These are phyloP conservation scores for Wiebesia pumilae DNA, from an alignment of 1,140 invertebrate species.

Conservation along the genomic window DNA sequence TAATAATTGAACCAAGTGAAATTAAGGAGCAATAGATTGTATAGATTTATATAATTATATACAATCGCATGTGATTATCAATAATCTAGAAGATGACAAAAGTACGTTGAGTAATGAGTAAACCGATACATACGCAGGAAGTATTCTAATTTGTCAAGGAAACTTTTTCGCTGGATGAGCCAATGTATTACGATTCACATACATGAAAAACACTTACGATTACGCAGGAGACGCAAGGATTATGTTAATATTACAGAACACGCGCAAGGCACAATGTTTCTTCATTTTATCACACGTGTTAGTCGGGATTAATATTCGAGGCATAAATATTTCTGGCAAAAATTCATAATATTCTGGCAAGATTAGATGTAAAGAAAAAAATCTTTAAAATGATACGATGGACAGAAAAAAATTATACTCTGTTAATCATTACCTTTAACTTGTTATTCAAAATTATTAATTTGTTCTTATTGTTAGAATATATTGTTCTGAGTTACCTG, in stretches of 20 bases:
- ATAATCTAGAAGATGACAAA: neutral
- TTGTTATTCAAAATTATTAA: neutral
- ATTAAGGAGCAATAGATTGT: no score
- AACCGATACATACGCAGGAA: neutral
- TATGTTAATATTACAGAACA: constrained; percentile 66
- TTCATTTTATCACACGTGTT: constrained; percentile 64
- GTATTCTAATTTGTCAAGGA: constrained; percentile 20
- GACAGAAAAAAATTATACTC: constrained; percentile 10
- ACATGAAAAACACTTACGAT: constrained; percentile 57
- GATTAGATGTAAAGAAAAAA: constrained; percentile 41
- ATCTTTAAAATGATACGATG: constrained; percentile 43
- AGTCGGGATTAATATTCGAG: constrained; percentile 59
- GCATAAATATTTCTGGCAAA: constrained; percentile 51
- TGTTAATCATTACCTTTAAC: constrained; percentile 31
- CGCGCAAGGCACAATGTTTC: constrained; percentile 73
- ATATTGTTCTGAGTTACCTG: neutral
- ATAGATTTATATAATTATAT: neutral
- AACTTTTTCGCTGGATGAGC: constrained; percentile 49
- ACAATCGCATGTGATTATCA: neutral
- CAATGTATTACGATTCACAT: constrained; percentile 54
- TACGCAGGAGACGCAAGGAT: constrained; percentile 56
- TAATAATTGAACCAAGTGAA: no score
- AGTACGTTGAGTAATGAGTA: neutral
- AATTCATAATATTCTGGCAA: constrained; percentile 39
- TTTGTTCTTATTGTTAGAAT: neutral